A percentile compares a stretch with the other conserved stretches of the same genome.
These are phyloP conservation scores for Pecten maximus DNA, from an alignment of 2,888 invertebrate genomes.

Conservation along the genomic window DNA sequence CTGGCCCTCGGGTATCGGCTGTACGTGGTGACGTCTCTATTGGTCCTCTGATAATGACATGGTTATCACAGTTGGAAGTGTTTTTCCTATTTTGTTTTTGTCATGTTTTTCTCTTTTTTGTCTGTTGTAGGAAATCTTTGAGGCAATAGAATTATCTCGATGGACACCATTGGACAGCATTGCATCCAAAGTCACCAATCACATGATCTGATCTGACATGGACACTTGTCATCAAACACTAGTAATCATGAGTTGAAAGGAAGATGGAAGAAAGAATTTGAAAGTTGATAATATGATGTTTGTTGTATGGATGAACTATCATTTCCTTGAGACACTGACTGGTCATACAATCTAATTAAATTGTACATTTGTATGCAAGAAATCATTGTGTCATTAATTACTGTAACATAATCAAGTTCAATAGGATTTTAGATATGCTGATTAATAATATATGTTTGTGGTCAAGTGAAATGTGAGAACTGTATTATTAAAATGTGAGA, in stretches of 20 bases:
- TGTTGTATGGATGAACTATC: not conserved
- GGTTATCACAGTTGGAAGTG: too few relatives aligned
- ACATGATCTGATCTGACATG: not conserved
- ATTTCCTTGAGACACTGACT: not conserved
- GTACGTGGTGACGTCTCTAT: too few relatives aligned
- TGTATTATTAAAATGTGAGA: not conserved
- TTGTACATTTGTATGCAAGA: not conserved
- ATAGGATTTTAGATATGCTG: too few relatives aligned
- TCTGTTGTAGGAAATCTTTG: constrained; percentile 77
- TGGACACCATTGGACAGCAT: constrained; percentile 79
- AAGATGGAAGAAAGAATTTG: not conserved
- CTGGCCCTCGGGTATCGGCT: too few relatives aligned
- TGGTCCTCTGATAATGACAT: too few relatives aligned
- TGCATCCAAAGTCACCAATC: constrained; percentile 66
- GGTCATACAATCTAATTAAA: not conserved
- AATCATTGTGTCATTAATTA: not conserved
- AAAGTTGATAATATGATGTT: not conserved
- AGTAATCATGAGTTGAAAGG: not conserved
- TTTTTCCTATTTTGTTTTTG: not conserved
- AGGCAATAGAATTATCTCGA: constrained; percentile 77
- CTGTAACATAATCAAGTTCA: not conserved
- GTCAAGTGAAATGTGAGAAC: too few relatives aligned
- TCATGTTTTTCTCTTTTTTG: constrained; percentile 40
- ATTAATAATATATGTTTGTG: too few relatives aligned
- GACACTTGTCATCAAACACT: not conserved